Evolutionary conservation across 2,797 vertebrate genomes (phyloP).

Genomic region (Anabas testudineus): DNA sequence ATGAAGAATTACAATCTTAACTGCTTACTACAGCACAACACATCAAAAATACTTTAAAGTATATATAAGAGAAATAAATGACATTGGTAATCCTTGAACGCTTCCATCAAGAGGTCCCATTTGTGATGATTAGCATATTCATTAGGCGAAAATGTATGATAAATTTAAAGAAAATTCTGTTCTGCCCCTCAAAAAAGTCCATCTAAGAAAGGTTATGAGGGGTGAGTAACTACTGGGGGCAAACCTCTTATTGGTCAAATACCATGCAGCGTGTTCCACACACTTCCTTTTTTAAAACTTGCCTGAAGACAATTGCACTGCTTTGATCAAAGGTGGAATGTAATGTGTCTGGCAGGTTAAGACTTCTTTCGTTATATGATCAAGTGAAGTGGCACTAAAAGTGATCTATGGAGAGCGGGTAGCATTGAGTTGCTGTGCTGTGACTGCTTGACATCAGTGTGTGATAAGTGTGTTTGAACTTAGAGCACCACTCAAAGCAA

Average conservation of each 20-base stretch:
- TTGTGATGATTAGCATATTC: no score
- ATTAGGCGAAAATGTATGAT: no score
- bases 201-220: no score
- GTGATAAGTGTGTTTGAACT: slow-evolving; percentile 47
- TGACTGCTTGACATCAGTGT: slow-evolving; percentile 32
- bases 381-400: slow-evolving; percentile 3
- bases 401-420: slow-evolving; percentile 11
- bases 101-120: neutral
- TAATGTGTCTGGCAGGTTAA: neutral
- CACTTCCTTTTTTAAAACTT: no score
- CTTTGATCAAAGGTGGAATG: slow-evolving; percentile 4
- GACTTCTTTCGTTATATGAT: neutral
- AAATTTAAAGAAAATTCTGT: no score
- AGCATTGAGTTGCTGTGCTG: neutral
- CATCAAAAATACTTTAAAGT: neutral
- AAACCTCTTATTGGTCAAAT: no score
- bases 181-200: no score
- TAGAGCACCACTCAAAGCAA: slow-evolving; percentile 32
- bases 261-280: no score
- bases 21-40: no score
- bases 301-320: neutral
- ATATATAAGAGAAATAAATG: neutral
- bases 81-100: neutral
- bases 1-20: neutral
- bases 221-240: no score